A percentile compares a stretch with the other conserved stretches of the same genome.
Evolutionary conservation across 2,797 vertebrate genomes (phyloP).

Genomic region (Eulemur rubriventer): DNA sequence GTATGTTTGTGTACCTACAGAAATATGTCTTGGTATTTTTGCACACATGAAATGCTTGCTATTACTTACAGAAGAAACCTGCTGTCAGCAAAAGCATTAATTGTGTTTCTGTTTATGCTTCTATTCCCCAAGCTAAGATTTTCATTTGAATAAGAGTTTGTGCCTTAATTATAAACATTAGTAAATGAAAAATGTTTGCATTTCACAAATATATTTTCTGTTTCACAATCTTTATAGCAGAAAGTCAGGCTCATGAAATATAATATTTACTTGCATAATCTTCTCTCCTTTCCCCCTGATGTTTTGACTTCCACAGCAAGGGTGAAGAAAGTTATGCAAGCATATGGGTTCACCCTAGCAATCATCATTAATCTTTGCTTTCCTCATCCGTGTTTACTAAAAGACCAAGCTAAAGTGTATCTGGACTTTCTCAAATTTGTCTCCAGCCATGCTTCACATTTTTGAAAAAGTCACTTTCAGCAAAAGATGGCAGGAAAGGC

Average conservation of each 20-base stretch:
- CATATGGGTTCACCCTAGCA: constrained; percentile 42
- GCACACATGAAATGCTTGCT: background rate
- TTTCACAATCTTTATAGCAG: constrained; percentile 38
- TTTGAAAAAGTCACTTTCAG: constrained; percentile 37
- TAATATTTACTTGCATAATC: constrained; percentile 53
- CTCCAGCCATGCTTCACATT: constrained; percentile 4
- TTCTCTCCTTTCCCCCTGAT: constrained; percentile 42
- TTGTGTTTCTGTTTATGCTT: constrained; percentile 61
- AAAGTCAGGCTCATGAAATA: constrained; percentile 50
- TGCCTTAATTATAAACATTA: constrained; percentile 66
- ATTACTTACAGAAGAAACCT: constrained; percentile 33
- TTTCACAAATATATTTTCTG: constrained; percentile 41
- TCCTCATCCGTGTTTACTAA: constrained; percentile 32
- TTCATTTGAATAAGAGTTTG: constrained; percentile 64
- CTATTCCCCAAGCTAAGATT: constrained; percentile 40
- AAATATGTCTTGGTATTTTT: background rate
- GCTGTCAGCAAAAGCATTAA: constrained; percentile 47
- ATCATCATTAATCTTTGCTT: constrained; percentile 62
- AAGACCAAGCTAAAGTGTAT: constrained; percentile 25
- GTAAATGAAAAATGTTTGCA: constrained; percentile 60
- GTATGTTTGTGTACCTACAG: background rate
- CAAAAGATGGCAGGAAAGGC: constrained; percentile 40
- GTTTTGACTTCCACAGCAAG: constrained; percentile 27
- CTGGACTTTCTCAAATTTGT: constrained; percentile 69
- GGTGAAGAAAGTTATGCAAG: constrained; percentile 45